Evolutionary conservation across 2,113 vertebrate species (phyloP).

Genomic region (Kobus ellipsiprymnus): DNA sequence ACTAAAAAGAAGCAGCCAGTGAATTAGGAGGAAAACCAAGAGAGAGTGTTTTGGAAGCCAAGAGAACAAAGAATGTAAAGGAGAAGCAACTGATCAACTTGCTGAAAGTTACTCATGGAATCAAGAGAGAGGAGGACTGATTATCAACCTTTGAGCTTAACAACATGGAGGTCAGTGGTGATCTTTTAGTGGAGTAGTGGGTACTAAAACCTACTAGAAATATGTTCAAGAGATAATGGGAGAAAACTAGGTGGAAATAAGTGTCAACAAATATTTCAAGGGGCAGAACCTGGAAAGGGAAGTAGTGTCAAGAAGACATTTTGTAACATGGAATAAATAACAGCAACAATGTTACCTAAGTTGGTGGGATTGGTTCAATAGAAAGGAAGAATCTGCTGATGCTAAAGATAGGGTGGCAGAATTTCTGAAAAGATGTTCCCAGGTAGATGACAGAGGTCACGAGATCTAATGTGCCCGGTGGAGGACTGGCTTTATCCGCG

Average conservation of each 20-base stretch:
- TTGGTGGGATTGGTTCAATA: neutral
- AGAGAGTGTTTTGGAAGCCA: neutral
- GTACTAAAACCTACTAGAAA: neutral
- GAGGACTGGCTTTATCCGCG: neutral
- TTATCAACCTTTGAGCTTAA: neutral
- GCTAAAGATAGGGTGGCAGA: neutral
- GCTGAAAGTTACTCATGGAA: neutral
- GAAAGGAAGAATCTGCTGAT: neutral
- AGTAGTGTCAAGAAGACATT: neutral
- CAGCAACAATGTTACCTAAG: neutral
- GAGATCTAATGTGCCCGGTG: neutral
- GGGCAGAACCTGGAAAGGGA: neutral
- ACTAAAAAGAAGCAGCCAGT: neutral
- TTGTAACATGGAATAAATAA: neutral
- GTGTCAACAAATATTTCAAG: neutral
- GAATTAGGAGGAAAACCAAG: neutral
- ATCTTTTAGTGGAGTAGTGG: neutral
- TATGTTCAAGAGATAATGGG: neutral
- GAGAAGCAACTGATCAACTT: neutral
- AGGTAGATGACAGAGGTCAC: neutral
- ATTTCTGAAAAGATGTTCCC: neutral
- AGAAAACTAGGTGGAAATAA: neutral
- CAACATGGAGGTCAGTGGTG: neutral
- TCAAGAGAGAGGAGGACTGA: neutral
- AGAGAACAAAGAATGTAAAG: neutral